phyloP scores from a whole-genome alignment of 2,113 vertebrate species.

The Equus przewalskii region DNA sequence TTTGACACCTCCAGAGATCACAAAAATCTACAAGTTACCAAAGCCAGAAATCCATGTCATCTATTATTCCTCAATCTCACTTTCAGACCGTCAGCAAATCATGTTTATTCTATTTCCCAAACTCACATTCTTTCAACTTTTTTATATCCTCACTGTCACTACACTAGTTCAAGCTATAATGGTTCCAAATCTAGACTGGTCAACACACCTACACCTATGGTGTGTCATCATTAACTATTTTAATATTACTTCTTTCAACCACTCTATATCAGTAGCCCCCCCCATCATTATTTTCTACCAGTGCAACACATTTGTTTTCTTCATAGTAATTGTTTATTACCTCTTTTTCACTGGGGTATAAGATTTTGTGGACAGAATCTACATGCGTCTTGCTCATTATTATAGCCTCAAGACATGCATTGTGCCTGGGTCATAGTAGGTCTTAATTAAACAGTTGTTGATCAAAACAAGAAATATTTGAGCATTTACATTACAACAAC shows the following conservation, averaged over 20 bases:
- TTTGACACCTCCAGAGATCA: neutral
- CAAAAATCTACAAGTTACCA: neutral
- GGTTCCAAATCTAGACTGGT: neutral
- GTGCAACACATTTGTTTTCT: neutral
- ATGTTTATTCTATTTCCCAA: neutral
- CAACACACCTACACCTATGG: neutral
- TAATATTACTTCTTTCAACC: neutral
- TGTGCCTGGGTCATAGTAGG: neutral
- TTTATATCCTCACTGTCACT: neutral
- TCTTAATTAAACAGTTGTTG: neutral
- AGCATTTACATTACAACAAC: constrained; percentile 1
- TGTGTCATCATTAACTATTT: neutral
- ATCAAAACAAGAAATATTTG: constrained; percentile 7
- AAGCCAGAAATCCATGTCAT: neutral
- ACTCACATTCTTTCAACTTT: neutral
- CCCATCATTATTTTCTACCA: neutral
- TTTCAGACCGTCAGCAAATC: neutral
- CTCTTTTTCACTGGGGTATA: neutral
- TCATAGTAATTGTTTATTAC: neutral
- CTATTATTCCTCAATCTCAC: neutral
- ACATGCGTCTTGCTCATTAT: neutral
- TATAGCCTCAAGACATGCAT: neutral
- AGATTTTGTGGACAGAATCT: neutral
- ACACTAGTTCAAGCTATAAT: neutral
- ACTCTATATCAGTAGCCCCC: neutral